Evolutionary conservation across 2,797 vertebrate genomes (phyloP), one percentile per base, ranked within the genome.

Genomic region (Myripristis jacobus): DNA sequence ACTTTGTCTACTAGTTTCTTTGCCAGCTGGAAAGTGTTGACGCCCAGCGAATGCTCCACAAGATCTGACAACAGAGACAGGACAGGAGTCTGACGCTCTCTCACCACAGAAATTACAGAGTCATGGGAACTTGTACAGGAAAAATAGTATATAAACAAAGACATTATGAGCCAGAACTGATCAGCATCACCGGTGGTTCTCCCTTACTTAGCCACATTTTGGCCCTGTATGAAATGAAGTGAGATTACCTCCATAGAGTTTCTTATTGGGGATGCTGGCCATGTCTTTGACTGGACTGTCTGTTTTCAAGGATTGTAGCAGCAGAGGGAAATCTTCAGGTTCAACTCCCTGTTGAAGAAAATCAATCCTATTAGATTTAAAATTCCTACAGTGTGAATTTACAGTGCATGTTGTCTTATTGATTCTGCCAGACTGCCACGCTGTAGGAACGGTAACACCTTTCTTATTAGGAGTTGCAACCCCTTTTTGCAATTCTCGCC

Each of bases 1-100:
- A 97, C 92, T 89, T 94, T 95, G 81, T 96, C 95, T 54, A 97
- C 94, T n/a, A 94, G 91, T 82, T 94, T 96, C 85, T 95, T 96
- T 34, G 94, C 92, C 85, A 96, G 84, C 46, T 95, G 93, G 74
- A 96, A 95, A 65, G 95, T 94, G 69, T 95, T 94, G 50, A 70
- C 87, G 46, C 95, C 95, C 79, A 96, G 94, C 0, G 94, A 93
- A 57, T 89, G 90, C 66, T 93, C 95, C 13, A 92, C 91, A 7
- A 97, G 89, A 89, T 96, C 96, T 98, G 90, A 66, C 61, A 70
- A 79, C 24, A 87, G 34, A 51, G 43, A 16, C 19, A 18, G 43
- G 36, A 66, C 56, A 73, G 24, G 21, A 47, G 19, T 68, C 25
- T 24, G 13, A 25, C 31, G 50, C 25, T 68, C 38, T 43, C 18